These are phyloP conservation scores for Stegophylla sp. DNA, from an alignment of 2,888 invertebrate species.

Conservation along the genomic window DNA sequence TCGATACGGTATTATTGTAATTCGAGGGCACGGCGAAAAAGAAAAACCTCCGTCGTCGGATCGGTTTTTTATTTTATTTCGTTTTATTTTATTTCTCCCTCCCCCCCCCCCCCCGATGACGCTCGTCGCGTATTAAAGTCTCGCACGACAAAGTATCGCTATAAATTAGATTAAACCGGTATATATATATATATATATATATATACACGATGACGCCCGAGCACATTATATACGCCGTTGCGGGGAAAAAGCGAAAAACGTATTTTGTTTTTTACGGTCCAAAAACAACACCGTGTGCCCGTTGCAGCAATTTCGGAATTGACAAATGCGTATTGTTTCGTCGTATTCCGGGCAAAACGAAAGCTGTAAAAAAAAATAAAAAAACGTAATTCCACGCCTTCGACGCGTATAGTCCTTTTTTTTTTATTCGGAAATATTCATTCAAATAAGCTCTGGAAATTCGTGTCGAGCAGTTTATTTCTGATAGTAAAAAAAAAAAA, in stretches of 20 bases:
- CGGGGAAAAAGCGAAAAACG: conserved; percentile 10
- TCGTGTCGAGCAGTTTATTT: neutral
- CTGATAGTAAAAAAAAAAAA: neutral
- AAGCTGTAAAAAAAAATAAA: no score
- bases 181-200: no score
- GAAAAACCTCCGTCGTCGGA: neutral
- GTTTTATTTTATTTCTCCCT: neutral
- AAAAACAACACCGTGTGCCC: neutral
- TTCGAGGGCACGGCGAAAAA: neutral
- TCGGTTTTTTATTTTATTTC: neutral
- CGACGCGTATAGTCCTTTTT: neutral
- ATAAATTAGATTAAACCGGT: conserved; percentile 37
- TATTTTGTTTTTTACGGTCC: conserved; percentile 32
- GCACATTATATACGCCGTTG: neutral
- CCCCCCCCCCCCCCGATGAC: neutral
- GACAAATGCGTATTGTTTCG: conserved; percentile 42
- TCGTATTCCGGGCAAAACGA: conserved; percentile 3
- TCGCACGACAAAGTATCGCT: neutral
- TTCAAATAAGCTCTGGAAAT: neutral
- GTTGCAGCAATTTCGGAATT: neutral
- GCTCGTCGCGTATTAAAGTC: neutral
- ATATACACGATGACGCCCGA: neutral
- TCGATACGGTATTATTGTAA: neutral
- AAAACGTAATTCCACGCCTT: conserved; percentile 15
- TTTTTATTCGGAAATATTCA: conserved; percentile 8